phyloP scores from a whole-genome alignment of 2,888 invertebrate genomes.

The Monopis laevigella region DNA sequence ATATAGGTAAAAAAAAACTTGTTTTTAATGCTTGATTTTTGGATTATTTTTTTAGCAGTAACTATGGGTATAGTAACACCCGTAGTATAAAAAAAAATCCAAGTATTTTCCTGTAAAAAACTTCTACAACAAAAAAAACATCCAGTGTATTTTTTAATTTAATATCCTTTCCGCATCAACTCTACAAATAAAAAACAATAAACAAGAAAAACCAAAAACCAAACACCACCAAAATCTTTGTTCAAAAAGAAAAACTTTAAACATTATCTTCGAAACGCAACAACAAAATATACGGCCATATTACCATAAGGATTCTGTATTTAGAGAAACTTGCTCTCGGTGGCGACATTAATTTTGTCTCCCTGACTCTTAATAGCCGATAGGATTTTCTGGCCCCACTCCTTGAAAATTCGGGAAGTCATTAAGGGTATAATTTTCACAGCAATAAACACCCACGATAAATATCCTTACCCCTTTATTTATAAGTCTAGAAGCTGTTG shows the following conservation, averaged over 20 bases:
- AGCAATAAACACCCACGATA: conserved; percentile 64
- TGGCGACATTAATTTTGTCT: conserved; percentile 48
- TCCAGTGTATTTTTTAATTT: too few relatives aligned
- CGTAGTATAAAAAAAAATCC: too few relatives aligned
- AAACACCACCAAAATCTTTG: too few relatives aligned
- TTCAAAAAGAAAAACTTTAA: conserved; percentile 8
- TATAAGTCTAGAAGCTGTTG: conserved; percentile 32
- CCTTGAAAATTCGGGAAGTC: conserved; percentile 55
- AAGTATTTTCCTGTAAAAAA: too few relatives aligned
- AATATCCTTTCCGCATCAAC: too few relatives aligned
- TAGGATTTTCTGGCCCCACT: conserved; percentile 58
- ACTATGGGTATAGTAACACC: too few relatives aligned
- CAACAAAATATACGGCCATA: conserved; percentile 29
- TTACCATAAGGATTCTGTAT: conserved; percentile 48
- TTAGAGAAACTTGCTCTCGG: conserved; percentile 28
- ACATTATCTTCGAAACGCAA: conserved; percentile 9
- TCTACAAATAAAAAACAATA: too few relatives aligned
- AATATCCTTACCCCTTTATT: conserved; percentile 60
- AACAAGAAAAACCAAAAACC: too few relatives aligned
- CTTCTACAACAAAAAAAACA: too few relatives aligned
- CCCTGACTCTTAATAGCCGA: conserved; percentile 63
- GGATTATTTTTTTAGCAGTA: too few relatives aligned
- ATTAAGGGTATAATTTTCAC: conserved; percentile 65
- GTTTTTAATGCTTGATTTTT: too few relatives aligned
- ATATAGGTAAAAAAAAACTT: too few relatives aligned